Percentiles rank a stretch among this genome's conserved stretches.
Conservation (phyloP, 2,888 invertebrate species). For the Trisateles emortualis region DNA sequence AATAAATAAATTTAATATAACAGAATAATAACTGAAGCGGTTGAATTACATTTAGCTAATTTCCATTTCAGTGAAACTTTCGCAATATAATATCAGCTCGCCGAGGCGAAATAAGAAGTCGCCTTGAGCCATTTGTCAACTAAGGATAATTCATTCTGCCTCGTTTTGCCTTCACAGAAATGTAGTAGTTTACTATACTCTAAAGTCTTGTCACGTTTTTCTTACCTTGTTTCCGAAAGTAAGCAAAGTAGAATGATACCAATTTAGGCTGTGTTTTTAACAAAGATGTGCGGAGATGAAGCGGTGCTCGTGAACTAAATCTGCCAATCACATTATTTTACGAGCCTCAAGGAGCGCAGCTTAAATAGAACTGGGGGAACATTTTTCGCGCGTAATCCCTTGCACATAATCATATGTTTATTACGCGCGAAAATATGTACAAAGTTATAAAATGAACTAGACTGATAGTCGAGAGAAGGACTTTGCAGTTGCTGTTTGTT, state of each 20-base stretch:
- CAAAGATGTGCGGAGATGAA: no score
- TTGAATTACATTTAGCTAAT: conserved; percentile 1
- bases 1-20: neutral
- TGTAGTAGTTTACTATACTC: neutral
- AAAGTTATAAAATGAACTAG: no score
- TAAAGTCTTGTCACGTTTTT: neutral
- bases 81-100: neutral
- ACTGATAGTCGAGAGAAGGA: no score
- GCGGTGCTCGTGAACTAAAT: no score
- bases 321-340: no score
- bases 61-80: conserved; percentile 6
- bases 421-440: no score
- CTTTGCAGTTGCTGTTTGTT: no score
- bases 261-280: neutral
- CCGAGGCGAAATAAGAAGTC: neutral
- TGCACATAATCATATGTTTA: no score
- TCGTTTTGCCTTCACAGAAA: neutral
- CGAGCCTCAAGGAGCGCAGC: no score
- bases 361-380: no score
- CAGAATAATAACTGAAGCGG: neutral
- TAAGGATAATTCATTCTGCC: neutral
- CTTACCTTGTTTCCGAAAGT: neutral
- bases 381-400: no score
- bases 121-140: neutral
- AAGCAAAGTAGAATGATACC: neutral